These are phyloP conservation scores for Sinotaia quadrata DNA, from an alignment of 2,888 invertebrate species.

Conservation along the genomic window DNA sequence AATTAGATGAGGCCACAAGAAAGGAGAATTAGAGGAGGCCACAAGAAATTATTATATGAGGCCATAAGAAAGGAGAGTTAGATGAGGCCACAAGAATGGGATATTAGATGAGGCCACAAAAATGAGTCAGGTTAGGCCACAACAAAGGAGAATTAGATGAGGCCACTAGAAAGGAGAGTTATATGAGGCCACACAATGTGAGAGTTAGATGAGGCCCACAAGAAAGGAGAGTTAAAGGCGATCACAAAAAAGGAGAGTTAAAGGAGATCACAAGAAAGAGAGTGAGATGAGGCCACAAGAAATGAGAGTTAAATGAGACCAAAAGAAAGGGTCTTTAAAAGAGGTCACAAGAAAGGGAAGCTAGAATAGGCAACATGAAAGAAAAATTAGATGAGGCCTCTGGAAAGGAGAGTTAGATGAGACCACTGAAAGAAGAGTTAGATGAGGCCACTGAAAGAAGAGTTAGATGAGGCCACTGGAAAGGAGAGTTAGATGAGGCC, in stretches of 20 bases:
- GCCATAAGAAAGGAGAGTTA: slow-evolving; percentile 4
- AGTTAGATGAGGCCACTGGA: slow-evolving; percentile 51
- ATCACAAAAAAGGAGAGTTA: slow-evolving; percentile 48
- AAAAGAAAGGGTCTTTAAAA: slow-evolving; percentile 3
- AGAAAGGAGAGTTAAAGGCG: slow-evolving; percentile 7
- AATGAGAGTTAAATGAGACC: not conserved
- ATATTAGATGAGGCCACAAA: not conserved
- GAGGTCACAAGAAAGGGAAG: not conserved
- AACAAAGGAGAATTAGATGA: not conserved
- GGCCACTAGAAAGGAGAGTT: not conserved
- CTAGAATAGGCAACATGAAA: not conserved
- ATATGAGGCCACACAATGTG: not conserved
- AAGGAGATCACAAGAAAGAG: slow-evolving; percentile 44
- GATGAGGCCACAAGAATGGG: not conserved
- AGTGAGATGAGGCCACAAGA: slow-evolving; percentile 2
- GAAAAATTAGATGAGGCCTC: not conserved
- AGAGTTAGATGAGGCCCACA: slow-evolving; percentile 1
- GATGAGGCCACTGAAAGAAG: slow-evolving; percentile 45
- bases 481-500: slow-evolving; percentile 7
- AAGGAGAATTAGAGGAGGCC: slow-evolving; percentile 52
- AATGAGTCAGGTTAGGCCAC: not conserved
- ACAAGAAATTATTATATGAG: not conserved
- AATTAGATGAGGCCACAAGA: slow-evolving; percentile 1
- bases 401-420: slow-evolving; percentile 10
- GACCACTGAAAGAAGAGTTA: not conserved